A percentile compares a stretch with the other conserved stretches of the same genome.
Conservation (phyloP, 2,888 invertebrate species). For the Habroteleia sp. region DNA sequence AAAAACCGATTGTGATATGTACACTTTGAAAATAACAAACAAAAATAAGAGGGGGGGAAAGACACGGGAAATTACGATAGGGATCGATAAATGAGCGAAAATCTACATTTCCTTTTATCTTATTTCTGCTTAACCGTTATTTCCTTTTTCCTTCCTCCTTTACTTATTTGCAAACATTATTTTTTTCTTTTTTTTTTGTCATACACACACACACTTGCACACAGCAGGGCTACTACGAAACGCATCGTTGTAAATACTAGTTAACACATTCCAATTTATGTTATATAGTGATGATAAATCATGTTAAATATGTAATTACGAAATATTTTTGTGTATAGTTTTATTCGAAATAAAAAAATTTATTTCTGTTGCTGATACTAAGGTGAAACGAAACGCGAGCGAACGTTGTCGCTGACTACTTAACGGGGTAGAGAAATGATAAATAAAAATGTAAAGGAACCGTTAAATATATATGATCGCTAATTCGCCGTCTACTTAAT, state of each 20-base stretch:
- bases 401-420: slow-evolving; percentile 53
- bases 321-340: slow-evolving; percentile 80
- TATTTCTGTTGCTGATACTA: slow-evolving; percentile 80
- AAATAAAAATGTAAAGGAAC: neutral
- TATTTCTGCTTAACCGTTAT: slow-evolving; percentile 6
- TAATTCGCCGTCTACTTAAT: slow-evolving; percentile 51
- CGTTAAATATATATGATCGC: slow-evolving; percentile 1
- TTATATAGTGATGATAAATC: slow-evolving; percentile 77
- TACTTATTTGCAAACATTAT: slow-evolving; percentile 15
- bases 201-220: slow-evolving; percentile 74
- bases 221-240: slow-evolving; percentile 78
- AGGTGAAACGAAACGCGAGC: slow-evolving; percentile 30
- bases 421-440: slow-evolving; percentile 17
- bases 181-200: slow-evolving; percentile 39
- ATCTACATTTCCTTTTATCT: slow-evolving; percentile 75
- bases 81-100: slow-evolving; percentile 60
- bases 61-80: slow-evolving; percentile 42
- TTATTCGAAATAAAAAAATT: slow-evolving; percentile 78
- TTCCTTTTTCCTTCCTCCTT: slow-evolving; percentile 1
- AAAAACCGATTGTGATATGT: slow-evolving; percentile 72
- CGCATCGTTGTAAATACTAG: slow-evolving; percentile 79
- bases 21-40: slow-evolving; percentile 40
- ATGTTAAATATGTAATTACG: slow-evolving; percentile 81
- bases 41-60: slow-evolving; percentile 38
- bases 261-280: slow-evolving; percentile 81